Conservation (phyloP, 2,113 vertebrate genomes). For the Orycteropus afer region DNA sequence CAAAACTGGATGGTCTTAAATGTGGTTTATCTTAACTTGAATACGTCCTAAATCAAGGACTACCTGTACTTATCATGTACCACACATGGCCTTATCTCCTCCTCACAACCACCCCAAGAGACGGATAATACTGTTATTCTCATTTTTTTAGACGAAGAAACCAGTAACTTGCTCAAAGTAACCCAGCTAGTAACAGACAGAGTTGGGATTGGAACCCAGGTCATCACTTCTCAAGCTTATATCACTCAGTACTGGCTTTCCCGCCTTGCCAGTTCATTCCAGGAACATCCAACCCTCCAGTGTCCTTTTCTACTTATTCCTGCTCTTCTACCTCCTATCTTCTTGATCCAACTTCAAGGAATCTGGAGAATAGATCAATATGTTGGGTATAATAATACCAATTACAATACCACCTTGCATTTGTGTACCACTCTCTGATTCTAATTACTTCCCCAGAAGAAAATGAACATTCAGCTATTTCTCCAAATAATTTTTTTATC, state of each 20-base stretch:
- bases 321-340: neutral
- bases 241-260: neutral
- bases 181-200: neutral
- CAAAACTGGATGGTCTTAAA: too few relatives aligned
- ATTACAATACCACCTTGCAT: neutral
- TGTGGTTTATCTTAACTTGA: too few relatives aligned
- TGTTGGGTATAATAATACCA: neutral
- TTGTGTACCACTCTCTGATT: neutral
- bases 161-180: neutral
- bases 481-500: neutral
- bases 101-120: neutral
- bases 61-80: neutral
- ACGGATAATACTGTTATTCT: neutral
- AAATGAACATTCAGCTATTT: constrained; percentile 1
- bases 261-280: neutral
- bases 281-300: neutral
- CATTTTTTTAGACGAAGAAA: constrained; percentile 38
- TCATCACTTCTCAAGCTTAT: neutral
- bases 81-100: neutral
- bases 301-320: neutral
- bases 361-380: neutral
- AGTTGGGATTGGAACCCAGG: neutral
- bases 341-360: neutral
- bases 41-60: neutral
- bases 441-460: neutral